These are phyloP conservation scores for Alosa sapidissima DNA, from an alignment of 2,797 vertebrate species.

Conservation along the genomic window DNA sequence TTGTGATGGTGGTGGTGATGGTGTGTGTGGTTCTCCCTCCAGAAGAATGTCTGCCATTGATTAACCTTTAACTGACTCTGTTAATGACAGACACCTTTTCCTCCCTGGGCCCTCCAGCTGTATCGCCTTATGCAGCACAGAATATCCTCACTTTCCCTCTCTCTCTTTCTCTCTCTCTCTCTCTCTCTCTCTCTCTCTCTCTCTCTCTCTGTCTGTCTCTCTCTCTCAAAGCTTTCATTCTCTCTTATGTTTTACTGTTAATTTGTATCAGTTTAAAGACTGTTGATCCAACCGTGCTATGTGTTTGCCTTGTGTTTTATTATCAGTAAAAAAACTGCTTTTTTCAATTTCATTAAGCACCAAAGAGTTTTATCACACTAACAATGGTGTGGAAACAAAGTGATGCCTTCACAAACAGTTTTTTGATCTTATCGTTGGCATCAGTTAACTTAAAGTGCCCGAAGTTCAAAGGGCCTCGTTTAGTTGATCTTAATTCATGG, in stretches of 20 bases:
- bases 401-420: not conserved
- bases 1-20: not conserved
- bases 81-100: not conserved
- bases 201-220: slow-evolving; percentile 5
- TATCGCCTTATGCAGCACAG: not conserved
- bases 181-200: not conserved
- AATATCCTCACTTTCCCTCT: not conserved
- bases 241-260: not conserved
- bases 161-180: not conserved
- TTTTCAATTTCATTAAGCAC: not conserved
- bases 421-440: not conserved
- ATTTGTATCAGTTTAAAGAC: not conserved
- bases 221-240: not conserved
- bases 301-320: not conserved
- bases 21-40: slow-evolving; percentile 25
- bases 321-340: not conserved
- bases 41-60: slow-evolving; percentile 49
- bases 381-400: not conserved
- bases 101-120: not conserved
- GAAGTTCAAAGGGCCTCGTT: not conserved
- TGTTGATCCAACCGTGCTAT: not conserved
- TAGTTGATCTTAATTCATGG: not conserved
- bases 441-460: not conserved
- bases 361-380: not conserved
- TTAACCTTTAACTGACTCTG: slow-evolving; percentile 51